Percentiles rank a stretch among this genome's conserved stretches.
Evolutionary conservation across 1,140 invertebrate species (phyloP).

Genomic region (Danaus plexippus): DNA sequence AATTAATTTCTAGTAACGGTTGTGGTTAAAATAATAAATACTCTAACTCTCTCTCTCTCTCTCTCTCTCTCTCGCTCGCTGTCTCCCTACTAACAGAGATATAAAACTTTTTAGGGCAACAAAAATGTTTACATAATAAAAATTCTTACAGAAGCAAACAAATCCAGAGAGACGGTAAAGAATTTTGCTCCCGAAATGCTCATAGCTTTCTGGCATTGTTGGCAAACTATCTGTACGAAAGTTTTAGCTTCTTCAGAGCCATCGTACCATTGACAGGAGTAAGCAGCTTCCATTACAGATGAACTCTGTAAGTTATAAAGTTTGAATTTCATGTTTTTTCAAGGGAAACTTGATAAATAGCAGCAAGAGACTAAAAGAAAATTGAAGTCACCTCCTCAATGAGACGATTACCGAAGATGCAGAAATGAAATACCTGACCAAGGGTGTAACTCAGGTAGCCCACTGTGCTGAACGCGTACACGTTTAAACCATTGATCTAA

Average conservation of each 20-base stretch:
- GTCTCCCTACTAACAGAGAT: no score
- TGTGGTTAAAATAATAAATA: no score
- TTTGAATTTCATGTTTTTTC: no score
- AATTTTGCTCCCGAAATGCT: conserved; percentile 90
- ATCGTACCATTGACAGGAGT: conserved; percentile 90
- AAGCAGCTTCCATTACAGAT: conserved; percentile 90
- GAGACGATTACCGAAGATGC: conserved; percentile 86
- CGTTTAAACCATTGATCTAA: conserved; percentile 80
- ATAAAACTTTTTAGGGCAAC: not conserved
- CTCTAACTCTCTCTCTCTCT: no score
- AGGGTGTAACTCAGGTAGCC: conserved; percentile 85
- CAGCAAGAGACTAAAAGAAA: not conserved
- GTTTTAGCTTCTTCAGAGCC: conserved; percentile 90
- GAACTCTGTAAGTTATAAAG: conserved; percentile 75
- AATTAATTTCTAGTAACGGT: no score
- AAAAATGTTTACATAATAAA: not conserved
- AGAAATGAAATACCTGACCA: conserved; percentile 87
- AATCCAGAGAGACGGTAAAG: conserved; percentile 87
- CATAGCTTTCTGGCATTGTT: conserved; percentile 90
- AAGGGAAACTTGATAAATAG: conserved; percentile 6
- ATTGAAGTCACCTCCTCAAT: conserved; percentile 82
- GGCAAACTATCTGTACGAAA: conserved; percentile 91
- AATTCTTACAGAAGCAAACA: conserved; percentile 85
- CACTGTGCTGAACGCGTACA: conserved; percentile 81
- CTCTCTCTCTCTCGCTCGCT: no score